These are phyloP conservation scores for Sphecodes monilicornis DNA, from an alignment of 2,888 invertebrate genomes.

Conservation along the genomic window DNA sequence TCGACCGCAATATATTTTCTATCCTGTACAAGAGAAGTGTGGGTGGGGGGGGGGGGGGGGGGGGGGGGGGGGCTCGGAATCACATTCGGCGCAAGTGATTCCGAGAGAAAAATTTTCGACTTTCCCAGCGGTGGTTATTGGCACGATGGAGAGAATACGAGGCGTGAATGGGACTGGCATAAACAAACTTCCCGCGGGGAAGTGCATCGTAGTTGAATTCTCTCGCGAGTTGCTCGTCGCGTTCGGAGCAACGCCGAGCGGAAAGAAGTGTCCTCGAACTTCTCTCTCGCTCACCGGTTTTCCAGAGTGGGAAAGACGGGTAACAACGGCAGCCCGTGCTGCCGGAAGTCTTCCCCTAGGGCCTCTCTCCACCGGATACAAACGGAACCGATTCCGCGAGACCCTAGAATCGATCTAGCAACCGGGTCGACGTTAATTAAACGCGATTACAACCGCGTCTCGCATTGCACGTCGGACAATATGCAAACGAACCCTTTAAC, in stretches of 20 bases:
- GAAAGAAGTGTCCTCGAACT: conserved; percentile 7
- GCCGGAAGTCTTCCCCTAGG: too few species aligned
- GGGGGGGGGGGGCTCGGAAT: too few species aligned
- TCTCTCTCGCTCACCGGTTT: background rate
- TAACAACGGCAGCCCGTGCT: background rate
- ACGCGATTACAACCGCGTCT: background rate
- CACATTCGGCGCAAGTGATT: background rate
- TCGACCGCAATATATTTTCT: background rate
- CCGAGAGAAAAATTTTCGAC: background rate
- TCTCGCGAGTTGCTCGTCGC: conserved; percentile 11
- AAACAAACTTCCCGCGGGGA: background rate
- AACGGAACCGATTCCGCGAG: background rate
- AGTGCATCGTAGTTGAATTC: conserved; percentile 17
- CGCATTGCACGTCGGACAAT: conserved; percentile 14
- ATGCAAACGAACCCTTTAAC: conserved; percentile 13
- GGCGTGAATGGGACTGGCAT: background rate
- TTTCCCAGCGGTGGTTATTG: background rate
- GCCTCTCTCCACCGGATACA: background rate
- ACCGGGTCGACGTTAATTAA: conserved; percentile 15
- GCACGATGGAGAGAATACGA: background rate
- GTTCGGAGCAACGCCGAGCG: conserved; percentile 7
- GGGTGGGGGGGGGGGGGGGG: too few species aligned
- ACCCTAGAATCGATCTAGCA: background rate
- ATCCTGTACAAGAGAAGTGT: too few species aligned
- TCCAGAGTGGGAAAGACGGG: background rate